Conservation (phyloP, 2,888 invertebrate species). For the Mycogona germanica region DNA sequence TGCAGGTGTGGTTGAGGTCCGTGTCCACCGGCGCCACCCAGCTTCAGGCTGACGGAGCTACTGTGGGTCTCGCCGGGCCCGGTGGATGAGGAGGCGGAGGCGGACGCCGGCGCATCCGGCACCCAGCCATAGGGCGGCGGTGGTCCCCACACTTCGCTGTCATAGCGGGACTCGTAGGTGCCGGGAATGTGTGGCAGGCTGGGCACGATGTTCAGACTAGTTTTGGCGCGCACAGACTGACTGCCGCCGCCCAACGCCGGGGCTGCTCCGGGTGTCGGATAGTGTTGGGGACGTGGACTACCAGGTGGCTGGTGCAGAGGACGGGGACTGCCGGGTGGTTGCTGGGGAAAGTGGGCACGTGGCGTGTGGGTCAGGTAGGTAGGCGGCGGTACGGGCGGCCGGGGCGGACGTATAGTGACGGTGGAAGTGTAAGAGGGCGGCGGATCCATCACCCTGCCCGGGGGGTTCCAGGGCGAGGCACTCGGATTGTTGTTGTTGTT, state of each 20-base stretch:
- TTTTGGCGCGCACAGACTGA: too few species aligned
- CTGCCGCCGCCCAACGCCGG: too few species aligned
- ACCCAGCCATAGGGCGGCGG: constrained; percentile 1
- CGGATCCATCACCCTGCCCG: background rate
- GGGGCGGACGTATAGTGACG: background rate
- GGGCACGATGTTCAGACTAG: constrained; percentile 18
- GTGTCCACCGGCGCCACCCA: background rate
- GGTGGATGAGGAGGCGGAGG: background rate
- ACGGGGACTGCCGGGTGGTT: background rate
- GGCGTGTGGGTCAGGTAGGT: constrained; percentile 11
- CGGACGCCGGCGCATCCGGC: background rate
- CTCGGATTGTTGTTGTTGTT: background rate
- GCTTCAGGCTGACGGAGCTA: constrained; percentile 12
- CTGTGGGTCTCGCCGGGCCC: constrained; percentile 13
- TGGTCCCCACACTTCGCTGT: background rate
- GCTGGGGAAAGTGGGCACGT: background rate
- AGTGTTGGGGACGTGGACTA: too few species aligned
- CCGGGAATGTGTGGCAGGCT: constrained; percentile 8
- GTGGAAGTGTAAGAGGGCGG: background rate
- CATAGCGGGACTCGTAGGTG: background rate
- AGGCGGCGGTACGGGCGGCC: constrained; percentile 14
- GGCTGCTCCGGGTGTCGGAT: too few species aligned
- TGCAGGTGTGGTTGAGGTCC: background rate
- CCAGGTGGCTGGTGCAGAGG: background rate
- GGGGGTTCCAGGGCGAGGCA: background rate